A percentile compares a stretch with the other conserved stretches of the same genome.
These are phyloP conservation scores for Lepidurus apus DNA, from an alignment of 1,140 invertebrate genomes.

Conservation along the genomic window DNA sequence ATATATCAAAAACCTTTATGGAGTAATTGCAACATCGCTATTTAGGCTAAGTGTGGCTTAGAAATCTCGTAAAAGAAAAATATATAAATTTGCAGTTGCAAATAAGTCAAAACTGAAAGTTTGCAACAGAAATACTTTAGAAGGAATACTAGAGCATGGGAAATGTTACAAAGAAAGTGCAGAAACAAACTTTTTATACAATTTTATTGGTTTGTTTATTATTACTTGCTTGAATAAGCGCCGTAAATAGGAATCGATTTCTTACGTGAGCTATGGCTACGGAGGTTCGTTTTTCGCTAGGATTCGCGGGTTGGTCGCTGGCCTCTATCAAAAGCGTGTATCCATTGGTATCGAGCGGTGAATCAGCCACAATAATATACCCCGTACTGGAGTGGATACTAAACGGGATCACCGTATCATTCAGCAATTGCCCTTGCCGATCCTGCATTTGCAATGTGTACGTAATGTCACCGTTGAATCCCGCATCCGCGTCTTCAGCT, in stretches of 20 bases:
- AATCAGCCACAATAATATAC: constrained; percentile 61
- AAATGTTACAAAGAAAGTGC: too few species aligned
- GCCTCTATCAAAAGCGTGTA: constrained; percentile 76
- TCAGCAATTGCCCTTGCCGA: constrained; percentile 41
- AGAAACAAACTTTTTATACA: too few species aligned
- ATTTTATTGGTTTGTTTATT: background rate
- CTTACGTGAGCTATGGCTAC: constrained; percentile 75
- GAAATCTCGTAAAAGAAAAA: too few species aligned
- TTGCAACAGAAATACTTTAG: too few species aligned
- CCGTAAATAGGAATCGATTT: constrained; percentile 44
- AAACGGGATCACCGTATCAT: constrained; percentile 51
- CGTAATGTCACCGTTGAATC: constrained; percentile 67
- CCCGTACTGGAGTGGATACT: constrained; percentile 65
- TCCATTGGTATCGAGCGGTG: constrained; percentile 57
- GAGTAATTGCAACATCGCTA: too few species aligned
- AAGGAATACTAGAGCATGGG: too few species aligned
- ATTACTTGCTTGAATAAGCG: background rate
- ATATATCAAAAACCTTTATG: too few species aligned
- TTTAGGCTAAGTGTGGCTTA: too few species aligned
- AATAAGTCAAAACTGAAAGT: too few species aligned
- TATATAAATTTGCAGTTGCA: too few species aligned
- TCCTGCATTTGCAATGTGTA: constrained; percentile 67
- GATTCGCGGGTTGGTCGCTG: constrained; percentile 69
- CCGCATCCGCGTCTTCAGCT: constrained; percentile 74
- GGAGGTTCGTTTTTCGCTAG: constrained; percentile 69